phyloP scores from a whole-genome alignment of 2,888 invertebrate genomes.

The Hyles lineata region DNA sequence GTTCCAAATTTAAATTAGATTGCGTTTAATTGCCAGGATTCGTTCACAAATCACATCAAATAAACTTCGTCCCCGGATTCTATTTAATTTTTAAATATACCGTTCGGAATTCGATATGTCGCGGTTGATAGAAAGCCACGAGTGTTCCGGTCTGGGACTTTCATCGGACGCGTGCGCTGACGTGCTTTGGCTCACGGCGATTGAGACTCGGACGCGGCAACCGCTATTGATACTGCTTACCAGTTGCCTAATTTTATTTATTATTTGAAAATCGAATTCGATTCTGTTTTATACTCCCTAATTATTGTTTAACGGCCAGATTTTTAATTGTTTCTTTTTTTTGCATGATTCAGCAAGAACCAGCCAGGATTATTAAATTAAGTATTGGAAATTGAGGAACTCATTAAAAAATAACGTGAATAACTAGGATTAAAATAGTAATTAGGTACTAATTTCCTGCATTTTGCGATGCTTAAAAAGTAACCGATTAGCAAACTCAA shows the following conservation, averaged over 20 bases:
- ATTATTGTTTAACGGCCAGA: not conserved
- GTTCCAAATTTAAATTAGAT: not conserved
- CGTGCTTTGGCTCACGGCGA: constrained; percentile 66
- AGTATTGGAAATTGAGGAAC: too few species aligned
- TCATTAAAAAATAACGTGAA: too few species aligned
- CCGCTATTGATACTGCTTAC: constrained; percentile 48
- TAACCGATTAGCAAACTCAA: not conserved
- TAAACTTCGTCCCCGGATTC: not conserved
- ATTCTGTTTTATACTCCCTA: not conserved
- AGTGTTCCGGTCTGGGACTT: constrained; percentile 66
- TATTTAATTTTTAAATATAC: constrained; percentile 31
- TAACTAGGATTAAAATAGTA: too few species aligned
- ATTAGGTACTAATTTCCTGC: too few species aligned
- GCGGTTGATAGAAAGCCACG: constrained; percentile 69
- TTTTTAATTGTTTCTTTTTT: not conserved
- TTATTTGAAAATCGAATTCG: constrained; percentile 19
- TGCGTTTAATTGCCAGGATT: not conserved
- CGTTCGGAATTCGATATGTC: constrained; percentile 41
- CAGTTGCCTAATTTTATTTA: constrained; percentile 51
- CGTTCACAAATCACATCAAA: constrained; percentile 16
- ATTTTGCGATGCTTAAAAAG: too few species aligned
- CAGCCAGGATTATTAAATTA: too few species aligned
- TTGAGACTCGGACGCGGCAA: constrained; percentile 62
- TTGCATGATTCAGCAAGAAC: not conserved
- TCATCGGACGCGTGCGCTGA: constrained; percentile 73